phyloP scores from a whole-genome alignment of 2,113 vertebrate species.

The Centropristis striata region DNA sequence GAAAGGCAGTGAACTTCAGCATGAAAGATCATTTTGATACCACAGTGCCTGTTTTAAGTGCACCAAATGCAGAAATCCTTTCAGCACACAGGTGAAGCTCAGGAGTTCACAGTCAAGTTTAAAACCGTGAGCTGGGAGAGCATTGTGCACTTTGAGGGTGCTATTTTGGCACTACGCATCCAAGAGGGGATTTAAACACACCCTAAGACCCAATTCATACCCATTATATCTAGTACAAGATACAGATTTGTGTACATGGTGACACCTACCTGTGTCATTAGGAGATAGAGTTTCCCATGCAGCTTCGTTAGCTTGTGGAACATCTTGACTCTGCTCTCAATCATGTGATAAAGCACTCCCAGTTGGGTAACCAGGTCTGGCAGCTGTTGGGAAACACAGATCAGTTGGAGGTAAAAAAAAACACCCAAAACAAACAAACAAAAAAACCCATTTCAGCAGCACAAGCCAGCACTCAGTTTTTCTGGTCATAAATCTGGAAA shows the following conservation, averaged over 20 bases:
- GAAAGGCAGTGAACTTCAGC: neutral
- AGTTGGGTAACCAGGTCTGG: constrained; percentile 94
- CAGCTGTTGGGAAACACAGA: constrained; percentile 83
- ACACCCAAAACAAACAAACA: too few relatives aligned
- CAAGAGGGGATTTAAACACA: neutral
- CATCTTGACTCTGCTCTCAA: constrained; percentile 96
- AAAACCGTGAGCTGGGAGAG: neutral
- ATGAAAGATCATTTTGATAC: neutral
- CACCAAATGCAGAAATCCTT: neutral
- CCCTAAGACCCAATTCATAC: neutral
- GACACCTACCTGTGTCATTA: constrained; percentile 90
- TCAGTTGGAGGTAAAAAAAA: constrained; percentile 16
- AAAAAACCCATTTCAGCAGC: neutral
- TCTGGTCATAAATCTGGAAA: too few relatives aligned
- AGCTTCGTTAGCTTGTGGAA: constrained; percentile 94
- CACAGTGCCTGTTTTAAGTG: neutral
- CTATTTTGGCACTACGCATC: neutral
- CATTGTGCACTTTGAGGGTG: neutral
- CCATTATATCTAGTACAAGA: neutral
- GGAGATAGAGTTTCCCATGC: constrained; percentile 94
- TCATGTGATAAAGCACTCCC: constrained; percentile 94
- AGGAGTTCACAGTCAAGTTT: neutral
- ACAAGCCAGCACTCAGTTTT: neutral
- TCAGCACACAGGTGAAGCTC: neutral
- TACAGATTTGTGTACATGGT: neutral